These are phyloP conservation scores for Holothuria glaberrima DNA, from an alignment of 35 echinoderm and acorn worm genomes.

Conservation along the genomic window DNA sequence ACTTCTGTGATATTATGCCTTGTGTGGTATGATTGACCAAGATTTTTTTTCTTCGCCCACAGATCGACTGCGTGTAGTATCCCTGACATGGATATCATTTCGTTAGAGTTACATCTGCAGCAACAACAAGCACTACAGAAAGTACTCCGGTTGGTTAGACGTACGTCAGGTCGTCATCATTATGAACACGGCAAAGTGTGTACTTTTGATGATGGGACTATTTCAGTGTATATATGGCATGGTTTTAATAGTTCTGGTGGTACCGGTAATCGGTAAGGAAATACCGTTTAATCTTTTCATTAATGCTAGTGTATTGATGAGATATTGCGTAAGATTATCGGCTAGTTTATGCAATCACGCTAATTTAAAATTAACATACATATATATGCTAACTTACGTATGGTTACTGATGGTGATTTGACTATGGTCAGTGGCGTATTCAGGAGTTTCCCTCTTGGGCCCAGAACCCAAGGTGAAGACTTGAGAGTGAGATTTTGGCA, in stretches of 20 bases:
- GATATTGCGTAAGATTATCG: too few relatives aligned
- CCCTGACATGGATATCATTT: conserved; percentile 20
- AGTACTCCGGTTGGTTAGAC: conserved; percentile 2
- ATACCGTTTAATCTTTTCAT: too few relatives aligned
- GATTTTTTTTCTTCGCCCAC: background rate
- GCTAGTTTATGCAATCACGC: too few relatives aligned
- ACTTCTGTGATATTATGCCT: background rate
- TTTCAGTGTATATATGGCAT: conserved; percentile 41
- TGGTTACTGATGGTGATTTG: too few relatives aligned
- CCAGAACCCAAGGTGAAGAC: too few relatives aligned
- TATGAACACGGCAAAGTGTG: conserved; percentile 44
- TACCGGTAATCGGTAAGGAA: background rate
- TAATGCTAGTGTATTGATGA: too few relatives aligned
- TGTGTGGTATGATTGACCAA: background rate
- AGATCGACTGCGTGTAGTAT: conserved; percentile 22
- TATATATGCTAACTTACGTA: too few relatives aligned
- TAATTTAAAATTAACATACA: too few relatives aligned
- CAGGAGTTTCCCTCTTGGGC: too few relatives aligned
- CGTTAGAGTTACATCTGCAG: background rate
- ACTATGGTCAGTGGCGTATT: too few relatives aligned
- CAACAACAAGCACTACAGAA: background rate
- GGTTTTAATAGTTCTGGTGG: background rate
- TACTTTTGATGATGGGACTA: conserved; percentile 29
- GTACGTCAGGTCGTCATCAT: background rate
- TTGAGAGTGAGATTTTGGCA: too few relatives aligned